phyloP scores from a whole-genome alignment of 2,888 invertebrate species.

The Hypomecis punctinalis region DNA sequence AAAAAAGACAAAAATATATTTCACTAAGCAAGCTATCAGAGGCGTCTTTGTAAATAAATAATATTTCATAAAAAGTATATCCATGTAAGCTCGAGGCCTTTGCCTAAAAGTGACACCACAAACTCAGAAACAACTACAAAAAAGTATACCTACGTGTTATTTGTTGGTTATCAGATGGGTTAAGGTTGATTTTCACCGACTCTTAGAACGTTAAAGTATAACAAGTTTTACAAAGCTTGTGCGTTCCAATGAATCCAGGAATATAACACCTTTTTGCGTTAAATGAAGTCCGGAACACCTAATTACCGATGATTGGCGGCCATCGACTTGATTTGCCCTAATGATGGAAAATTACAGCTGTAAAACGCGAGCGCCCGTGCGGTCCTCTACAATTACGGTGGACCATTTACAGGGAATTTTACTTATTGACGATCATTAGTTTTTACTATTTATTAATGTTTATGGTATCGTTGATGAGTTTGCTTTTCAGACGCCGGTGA shows the following conservation, averaged over 20 bases:
- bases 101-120: too few species aligned
- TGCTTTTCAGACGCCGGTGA: conserved; percentile 39
- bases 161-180: too few species aligned
- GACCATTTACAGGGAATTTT: conserved; percentile 61
- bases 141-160: too few species aligned
- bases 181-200: too few species aligned
- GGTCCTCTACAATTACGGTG: conserved; percentile 55
- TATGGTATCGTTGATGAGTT: conserved; percentile 39
- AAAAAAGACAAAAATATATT: too few species aligned
- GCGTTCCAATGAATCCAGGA: conserved; percentile 42
- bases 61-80: too few species aligned
- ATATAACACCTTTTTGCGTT: conserved; percentile 79
- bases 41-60: too few species aligned
- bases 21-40: too few species aligned
- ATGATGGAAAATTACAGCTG: conserved; percentile 76
- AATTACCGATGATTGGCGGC: conserved; percentile 77
- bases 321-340: conserved; percentile 74
- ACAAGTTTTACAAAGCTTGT: conserved; percentile 59
- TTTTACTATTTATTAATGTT: conserved; percentile 56
- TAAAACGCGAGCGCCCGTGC: conserved; percentile 65
- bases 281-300: conserved; percentile 69
- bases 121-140: too few species aligned
- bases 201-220: too few species aligned
- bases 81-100: too few species aligned
- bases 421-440: conserved; percentile 61